These are phyloP conservation scores for Festucalex cinctus DNA, from an alignment of 2,113 vertebrate species.

Conservation along the genomic window DNA sequence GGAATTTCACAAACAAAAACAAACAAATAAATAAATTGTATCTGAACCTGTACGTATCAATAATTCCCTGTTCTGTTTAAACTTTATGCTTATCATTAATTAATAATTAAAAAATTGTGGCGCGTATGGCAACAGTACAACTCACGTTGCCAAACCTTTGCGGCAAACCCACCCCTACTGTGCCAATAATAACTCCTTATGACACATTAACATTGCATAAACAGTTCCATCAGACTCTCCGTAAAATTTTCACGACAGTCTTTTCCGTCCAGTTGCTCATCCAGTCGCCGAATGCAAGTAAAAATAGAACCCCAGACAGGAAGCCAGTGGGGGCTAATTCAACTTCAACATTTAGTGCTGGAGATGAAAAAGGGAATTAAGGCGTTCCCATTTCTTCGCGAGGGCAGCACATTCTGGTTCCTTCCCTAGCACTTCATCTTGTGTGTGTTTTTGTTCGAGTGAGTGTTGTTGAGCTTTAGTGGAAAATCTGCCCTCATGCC, in stretches of 20 bases:
- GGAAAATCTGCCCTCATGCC: constrained; percentile 55
- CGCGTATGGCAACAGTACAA: background rate
- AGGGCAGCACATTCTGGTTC: constrained; percentile 33
- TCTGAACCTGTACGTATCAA: no score
- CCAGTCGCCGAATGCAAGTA: background rate
- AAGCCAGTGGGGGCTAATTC: constrained; percentile 34
- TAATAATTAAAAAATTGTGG: background rate
- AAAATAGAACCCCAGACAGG: constrained; percentile 15
- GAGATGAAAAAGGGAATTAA: constrained; percentile 45
- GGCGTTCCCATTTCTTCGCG: constrained; percentile 39
- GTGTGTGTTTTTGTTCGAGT: constrained; percentile 39
- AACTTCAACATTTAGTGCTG: constrained; percentile 24
- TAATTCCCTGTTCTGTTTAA: no score
- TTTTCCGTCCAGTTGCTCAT: background rate
- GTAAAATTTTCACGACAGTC: background rate
- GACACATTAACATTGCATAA: background rate
- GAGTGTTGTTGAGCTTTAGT: constrained; percentile 41
- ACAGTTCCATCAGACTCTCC: background rate
- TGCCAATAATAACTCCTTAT: background rate
- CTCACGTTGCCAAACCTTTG: background rate
- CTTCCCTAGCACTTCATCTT: constrained; percentile 39
- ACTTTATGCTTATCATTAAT: background rate
- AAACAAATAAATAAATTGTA: no score
- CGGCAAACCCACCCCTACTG: background rate
- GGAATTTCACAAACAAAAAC: no score